Percentiles rank a stretch among this genome's conserved stretches.
Conservation (phyloP, 64 coral and sea anemone genomes). For the Cladopsammia gracilis region DNA sequence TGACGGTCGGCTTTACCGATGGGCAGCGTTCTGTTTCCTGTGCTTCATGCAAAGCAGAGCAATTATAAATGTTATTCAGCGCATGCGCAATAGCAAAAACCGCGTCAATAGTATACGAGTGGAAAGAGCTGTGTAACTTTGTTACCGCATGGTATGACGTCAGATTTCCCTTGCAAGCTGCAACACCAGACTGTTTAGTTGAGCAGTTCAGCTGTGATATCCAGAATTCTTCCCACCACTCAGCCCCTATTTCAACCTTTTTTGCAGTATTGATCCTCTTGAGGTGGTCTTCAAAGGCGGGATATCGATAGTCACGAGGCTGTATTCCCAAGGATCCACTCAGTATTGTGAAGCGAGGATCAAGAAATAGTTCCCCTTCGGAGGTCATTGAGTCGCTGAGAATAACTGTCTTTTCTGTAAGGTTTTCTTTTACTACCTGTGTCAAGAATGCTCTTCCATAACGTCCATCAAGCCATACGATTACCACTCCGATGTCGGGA, state of each 20-base stretch:
- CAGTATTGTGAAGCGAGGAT: not conserved
- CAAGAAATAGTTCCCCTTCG: not conserved
- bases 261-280: not conserved
- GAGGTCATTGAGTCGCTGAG: conserved; percentile 25
- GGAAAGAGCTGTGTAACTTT: too few relatives aligned
- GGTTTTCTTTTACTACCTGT: not conserved
- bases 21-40: too few relatives aligned
- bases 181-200: not conserved
- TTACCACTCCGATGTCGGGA: conserved; percentile 1
- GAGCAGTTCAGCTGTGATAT: too few relatives aligned
- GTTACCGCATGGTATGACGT: too few relatives aligned
- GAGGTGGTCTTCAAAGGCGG: not conserved
- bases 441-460: not conserved
- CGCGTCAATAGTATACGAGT: too few relatives aligned
- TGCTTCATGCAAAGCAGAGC: not conserved
- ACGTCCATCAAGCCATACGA: not conserved
- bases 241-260: not conserved
- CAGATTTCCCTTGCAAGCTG: not conserved
- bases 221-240: too few relatives aligned
- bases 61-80: not conserved
- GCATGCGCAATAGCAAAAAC: too few relatives aligned
- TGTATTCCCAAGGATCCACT: not conserved
- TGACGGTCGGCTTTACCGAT: too few relatives aligned
- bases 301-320: not conserved
- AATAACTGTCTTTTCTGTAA: not conserved